Evolutionary conservation across 2,797 vertebrate species (phyloP).

Genomic region (Aselliscus stoliczkanus): DNA sequence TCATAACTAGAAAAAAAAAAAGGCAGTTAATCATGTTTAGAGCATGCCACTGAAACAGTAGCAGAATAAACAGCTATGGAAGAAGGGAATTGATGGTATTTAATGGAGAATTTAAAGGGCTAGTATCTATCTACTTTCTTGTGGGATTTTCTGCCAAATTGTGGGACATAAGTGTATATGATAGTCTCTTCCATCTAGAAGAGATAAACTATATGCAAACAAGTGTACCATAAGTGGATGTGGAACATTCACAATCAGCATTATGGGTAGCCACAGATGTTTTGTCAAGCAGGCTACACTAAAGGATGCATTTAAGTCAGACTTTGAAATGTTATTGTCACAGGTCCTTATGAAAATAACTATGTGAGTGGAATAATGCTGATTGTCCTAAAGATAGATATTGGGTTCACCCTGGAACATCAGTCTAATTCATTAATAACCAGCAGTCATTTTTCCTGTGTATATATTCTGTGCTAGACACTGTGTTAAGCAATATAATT

Average conservation of each 20-base stretch:
- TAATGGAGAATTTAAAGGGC: slow-evolving; percentile 13
- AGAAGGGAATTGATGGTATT: background rate
- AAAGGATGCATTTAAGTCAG: background rate
- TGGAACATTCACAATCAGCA: background rate
- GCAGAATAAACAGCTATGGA: slow-evolving; percentile 27
- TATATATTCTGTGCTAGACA: background rate
- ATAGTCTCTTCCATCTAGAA: background rate
- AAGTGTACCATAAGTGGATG: background rate
- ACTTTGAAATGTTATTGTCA: background rate
- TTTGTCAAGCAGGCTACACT: background rate
- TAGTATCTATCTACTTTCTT: background rate
- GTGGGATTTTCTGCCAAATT: background rate
- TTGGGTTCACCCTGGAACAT: background rate
- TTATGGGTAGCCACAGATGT: background rate
- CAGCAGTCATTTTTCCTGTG: background rate
- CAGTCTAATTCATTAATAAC: background rate
- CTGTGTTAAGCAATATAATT: background rate
- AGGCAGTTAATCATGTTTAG: slow-evolving; percentile 39
- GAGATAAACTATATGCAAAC: background rate
- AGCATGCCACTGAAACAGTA: background rate
- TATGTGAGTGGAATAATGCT: background rate
- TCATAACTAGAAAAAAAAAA: background rate
- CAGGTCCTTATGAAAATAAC: background rate
- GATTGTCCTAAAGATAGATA: background rate
- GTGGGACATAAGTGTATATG: background rate